These are phyloP conservation scores for Hippocampus kuda DNA, from an alignment of 2,797 vertebrate genomes.

Conservation along the genomic window DNA sequence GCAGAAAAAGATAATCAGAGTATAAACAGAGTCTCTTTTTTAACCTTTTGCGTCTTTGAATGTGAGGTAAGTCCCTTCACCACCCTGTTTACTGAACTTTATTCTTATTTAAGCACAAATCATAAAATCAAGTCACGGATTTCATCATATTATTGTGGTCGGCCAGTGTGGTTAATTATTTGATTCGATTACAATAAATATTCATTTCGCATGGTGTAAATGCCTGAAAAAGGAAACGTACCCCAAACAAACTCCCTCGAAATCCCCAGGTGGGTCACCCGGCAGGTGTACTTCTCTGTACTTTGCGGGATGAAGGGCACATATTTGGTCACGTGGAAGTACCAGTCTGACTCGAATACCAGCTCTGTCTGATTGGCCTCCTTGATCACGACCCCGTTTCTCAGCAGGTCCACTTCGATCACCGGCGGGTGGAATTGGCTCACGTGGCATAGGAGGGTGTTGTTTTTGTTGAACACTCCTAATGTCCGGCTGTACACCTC, in stretches of 20 bases:
- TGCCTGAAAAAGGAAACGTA: neutral
- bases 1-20: neutral
- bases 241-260: neutral
- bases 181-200: neutral
- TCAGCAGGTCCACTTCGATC: constrained; percentile 4
- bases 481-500: constrained; percentile 1
- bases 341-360: constrained; percentile 1
- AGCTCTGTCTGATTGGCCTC: neutral
- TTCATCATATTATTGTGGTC: no score
- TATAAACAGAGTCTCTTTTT: neutral
- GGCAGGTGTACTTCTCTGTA: neutral
- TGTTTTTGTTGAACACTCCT: neutral
- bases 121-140: no score
- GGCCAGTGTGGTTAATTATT: neutral
- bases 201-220: neutral
- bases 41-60: neutral
- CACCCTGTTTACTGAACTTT: neutral
- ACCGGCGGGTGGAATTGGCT: constrained; percentile 7
- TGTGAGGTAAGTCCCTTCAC: no score
- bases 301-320: neutral
- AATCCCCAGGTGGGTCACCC: neutral
- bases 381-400: neutral
- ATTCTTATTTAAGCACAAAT: neutral
- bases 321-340: constrained; percentile 5
- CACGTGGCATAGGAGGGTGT: constrained; percentile 4